Evolutionary conservation across 2,888 invertebrate genomes (phyloP).

Genomic region (Lepidocyrtoides sp.): DNA sequence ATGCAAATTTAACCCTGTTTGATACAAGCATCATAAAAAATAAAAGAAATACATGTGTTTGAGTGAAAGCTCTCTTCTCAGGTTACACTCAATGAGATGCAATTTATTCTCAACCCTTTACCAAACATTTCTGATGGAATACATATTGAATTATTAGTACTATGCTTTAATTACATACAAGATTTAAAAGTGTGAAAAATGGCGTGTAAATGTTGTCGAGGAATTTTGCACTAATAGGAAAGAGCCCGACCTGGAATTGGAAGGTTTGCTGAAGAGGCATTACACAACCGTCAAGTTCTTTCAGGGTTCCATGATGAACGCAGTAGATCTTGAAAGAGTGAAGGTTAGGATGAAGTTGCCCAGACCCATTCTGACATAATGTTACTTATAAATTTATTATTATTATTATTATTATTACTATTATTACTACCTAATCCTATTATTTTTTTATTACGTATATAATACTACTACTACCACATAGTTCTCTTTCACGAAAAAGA

Average conservation of each 20-base stretch:
- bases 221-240: conserved; percentile 90
- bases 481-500: conserved; percentile 10
- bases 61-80: too few species aligned
- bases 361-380: conserved; percentile 48
- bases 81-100: too few species aligned
- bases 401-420: too few species aligned
- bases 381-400: conserved; percentile 36
- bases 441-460: conserved; percentile 8
- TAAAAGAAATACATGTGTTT: too few species aligned
- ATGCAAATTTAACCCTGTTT: not conserved
- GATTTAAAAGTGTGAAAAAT: conserved; percentile 44
- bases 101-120: too few species aligned
- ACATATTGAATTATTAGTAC: too few species aligned
- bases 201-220: conserved; percentile 79
- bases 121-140: too few species aligned
- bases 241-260: conserved; percentile 99
- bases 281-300: conserved; percentile 99
- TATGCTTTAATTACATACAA: not conserved
- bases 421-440: too few species aligned
- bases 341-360: conserved; percentile 91
- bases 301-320: conserved; percentile 99
- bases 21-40: too few species aligned
- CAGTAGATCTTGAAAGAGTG: conserved; percentile 99
- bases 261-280: conserved; percentile 99
- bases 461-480: conserved; percentile 21